These are phyloP conservation scores for Ditula angustiorana DNA, from an alignment of 2,888 invertebrate genomes.

Conservation along the genomic window DNA sequence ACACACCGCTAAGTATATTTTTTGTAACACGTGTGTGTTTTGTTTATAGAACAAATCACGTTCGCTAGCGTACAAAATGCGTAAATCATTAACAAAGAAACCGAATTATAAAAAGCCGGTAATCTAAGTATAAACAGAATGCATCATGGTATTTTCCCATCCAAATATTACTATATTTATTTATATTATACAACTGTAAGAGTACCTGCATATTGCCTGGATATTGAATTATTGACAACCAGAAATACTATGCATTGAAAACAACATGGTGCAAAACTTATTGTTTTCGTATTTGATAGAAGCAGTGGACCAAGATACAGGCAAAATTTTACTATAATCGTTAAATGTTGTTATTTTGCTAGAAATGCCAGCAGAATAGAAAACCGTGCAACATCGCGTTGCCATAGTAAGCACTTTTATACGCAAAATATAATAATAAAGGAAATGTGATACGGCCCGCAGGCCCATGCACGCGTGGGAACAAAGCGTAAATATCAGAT, in stretches of 20 bases:
- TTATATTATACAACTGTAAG: too few species aligned
- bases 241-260: too few species aligned
- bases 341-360: neutral
- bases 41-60: constrained; percentile 33
- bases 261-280: too few species aligned
- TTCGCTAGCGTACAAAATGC: constrained; percentile 16
- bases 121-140: too few species aligned
- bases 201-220: too few species aligned
- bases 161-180: too few species aligned
- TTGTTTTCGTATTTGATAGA: too few species aligned
- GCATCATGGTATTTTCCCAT: too few species aligned
- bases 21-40: constrained; percentile 8
- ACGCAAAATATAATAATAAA: constrained; percentile 54
- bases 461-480: constrained; percentile 68
- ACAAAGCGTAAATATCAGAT: constrained; percentile 23
- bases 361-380: neutral
- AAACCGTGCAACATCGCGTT: constrained; percentile 9
- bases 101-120: neutral
- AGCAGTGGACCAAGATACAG: neutral
- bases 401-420: constrained; percentile 46
- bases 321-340: neutral
- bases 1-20: neutral
- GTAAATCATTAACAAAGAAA: constrained; percentile 6
- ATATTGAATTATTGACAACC: too few species aligned
- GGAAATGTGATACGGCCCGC: constrained; percentile 62